Evolutionary conservation across 1,140 invertebrate genomes (phyloP).

Genomic region (Pectinophora gossypiella): DNA sequence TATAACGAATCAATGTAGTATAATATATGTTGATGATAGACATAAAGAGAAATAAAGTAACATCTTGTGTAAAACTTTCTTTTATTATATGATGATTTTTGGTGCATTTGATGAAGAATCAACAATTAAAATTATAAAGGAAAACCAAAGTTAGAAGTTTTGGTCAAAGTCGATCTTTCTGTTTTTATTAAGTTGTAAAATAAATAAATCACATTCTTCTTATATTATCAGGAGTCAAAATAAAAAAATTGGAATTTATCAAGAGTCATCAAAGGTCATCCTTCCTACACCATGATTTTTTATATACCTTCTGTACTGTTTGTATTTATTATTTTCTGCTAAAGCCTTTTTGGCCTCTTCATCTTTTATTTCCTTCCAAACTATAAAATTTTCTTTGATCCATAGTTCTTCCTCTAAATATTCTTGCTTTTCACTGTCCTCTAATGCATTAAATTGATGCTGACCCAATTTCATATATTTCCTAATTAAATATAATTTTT

Average conservation of each 20-base stretch:
- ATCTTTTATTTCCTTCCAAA: constrained; percentile 89
- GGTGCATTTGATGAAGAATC: not conserved
- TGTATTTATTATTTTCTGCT: constrained; percentile 86
- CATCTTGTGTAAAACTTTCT: constrained; percentile 58
- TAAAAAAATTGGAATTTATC: no score
- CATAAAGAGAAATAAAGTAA: constrained; percentile 57
- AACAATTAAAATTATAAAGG: not conserved
- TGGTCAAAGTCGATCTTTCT: not conserved
- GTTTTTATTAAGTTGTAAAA: not conserved
- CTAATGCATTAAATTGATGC: constrained; percentile 82
- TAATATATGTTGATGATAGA: constrained; percentile 65
- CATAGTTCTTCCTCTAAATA: constrained; percentile 87
- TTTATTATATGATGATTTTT: constrained; percentile 33
- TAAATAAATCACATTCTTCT: constrained; percentile 9
- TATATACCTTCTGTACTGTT: constrained; percentile 87
- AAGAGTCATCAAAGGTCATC: constrained; percentile 88
- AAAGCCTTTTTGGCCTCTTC: constrained; percentile 88
- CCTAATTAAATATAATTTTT: constrained; percentile 90
- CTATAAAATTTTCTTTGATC: constrained; percentile 86
- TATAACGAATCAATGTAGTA: constrained; percentile 36
- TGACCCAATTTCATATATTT: constrained; percentile 84
- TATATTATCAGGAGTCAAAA: no score
- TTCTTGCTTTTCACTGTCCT: constrained; percentile 84
- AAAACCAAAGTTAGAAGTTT: not conserved
- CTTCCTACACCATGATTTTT: constrained; percentile 86